Percentiles rank a stretch among this genome's conserved stretches.
Evolutionary conservation across 1,140 invertebrate species (phyloP).

Genomic region (Pachyrhynchus sulphureomaculatus): DNA sequence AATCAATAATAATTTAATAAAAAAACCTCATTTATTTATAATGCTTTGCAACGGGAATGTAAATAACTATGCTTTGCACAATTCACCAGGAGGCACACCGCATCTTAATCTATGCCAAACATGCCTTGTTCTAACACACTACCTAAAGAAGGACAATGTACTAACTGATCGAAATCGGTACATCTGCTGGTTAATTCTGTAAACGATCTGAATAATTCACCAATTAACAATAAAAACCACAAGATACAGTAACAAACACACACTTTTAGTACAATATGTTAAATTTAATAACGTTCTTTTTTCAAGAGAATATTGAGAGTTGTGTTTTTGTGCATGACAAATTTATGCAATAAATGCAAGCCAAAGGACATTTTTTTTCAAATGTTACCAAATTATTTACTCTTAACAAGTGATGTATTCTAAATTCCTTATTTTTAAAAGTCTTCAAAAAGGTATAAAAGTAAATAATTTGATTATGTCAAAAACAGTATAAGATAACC

Average conservation of each 20-base stretch:
- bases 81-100: too few relatives aligned
- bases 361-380: background rate
- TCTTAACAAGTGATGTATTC: background rate
- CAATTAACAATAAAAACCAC: background rate
- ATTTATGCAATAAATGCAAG: constrained; percentile 6
- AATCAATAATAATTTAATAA: background rate
- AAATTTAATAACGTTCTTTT: too few relatives aligned
- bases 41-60: constrained; percentile 6
- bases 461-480: background rate
- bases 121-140: too few relatives aligned
- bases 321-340: constrained; percentile 19
- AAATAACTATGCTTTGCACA: too few relatives aligned
- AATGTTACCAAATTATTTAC: background rate
- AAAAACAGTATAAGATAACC: background rate
- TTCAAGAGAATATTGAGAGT: constrained; percentile 17
- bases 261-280: background rate
- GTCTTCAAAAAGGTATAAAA: constrained; percentile 4
- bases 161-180: too few relatives aligned
- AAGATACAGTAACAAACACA: background rate
- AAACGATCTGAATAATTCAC: too few relatives aligned
- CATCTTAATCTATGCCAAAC: too few relatives aligned
- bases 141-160: too few relatives aligned
- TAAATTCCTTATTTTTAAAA: background rate
- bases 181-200: too few relatives aligned
- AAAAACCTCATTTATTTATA: background rate